phyloP scores from a whole-genome alignment of 2,888 invertebrate species.

The Ormyrus pomaceus region DNA sequence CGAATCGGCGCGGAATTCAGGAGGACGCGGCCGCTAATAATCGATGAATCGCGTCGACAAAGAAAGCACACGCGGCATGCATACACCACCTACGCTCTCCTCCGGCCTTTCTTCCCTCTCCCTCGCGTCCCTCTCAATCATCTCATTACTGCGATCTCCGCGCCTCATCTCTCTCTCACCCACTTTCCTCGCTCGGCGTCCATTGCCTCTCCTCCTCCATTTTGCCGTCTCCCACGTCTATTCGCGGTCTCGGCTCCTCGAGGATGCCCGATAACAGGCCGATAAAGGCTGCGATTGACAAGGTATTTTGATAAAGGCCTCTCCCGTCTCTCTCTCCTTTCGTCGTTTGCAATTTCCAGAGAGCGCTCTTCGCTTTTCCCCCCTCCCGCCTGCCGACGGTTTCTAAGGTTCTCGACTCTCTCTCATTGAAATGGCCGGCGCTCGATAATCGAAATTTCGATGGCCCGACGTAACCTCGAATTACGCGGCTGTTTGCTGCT shows the following conservation, averaged over 20 bases:
- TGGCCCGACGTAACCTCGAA: conserved; percentile 10
- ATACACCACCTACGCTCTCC: too few species aligned
- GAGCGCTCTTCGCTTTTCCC: too few species aligned
- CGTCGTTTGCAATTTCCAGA: too few species aligned
- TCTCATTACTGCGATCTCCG: conserved; percentile 26
- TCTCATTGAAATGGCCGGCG: conserved; percentile 33
- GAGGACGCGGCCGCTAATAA: too few species aligned
- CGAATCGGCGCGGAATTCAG: too few species aligned
- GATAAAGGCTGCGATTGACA: conserved; percentile 72
- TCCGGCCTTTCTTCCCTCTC: too few species aligned
- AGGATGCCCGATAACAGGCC: conserved; percentile 42
- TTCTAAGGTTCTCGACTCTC: too few species aligned
- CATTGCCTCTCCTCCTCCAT: conserved; percentile 28
- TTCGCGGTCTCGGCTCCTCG: background rate
- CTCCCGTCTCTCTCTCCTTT: conserved; percentile 20
- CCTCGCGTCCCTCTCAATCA: conserved; percentile 22
- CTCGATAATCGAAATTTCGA: conserved; percentile 47
- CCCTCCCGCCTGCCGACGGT: too few species aligned
- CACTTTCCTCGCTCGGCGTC: conserved; percentile 1
- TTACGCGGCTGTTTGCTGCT: background rate
- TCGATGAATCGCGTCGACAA: too few species aligned
- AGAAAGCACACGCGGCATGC: too few species aligned
- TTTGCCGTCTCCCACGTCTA: conserved; percentile 29
- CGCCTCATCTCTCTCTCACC: conserved; percentile 14
- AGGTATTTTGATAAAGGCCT: conserved; percentile 69